These are phyloP conservation scores for Xenops minutus DNA, from an alignment of 2,797 vertebrate genomes.

Conservation along the genomic window DNA sequence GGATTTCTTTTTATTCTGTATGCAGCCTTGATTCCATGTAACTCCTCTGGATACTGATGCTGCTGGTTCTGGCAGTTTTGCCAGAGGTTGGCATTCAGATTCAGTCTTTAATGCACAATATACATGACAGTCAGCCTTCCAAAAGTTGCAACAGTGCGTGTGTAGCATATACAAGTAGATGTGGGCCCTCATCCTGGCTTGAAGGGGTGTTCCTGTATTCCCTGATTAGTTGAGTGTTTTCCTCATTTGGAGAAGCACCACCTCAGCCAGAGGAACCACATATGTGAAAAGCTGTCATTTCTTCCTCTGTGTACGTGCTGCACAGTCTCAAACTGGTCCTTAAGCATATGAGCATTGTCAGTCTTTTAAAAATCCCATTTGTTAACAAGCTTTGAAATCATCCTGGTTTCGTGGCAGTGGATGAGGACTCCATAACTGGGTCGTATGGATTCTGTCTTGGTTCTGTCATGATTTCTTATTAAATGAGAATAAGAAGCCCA, in stretches of 20 bases:
- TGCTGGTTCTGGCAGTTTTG: not conserved
- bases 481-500: not conserved
- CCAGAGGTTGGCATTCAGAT: not conserved
- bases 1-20: not conserved
- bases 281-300: not conserved
- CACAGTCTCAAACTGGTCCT: not conserved
- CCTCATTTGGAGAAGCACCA: not conserved
- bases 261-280: not conserved
- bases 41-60: not conserved
- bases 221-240: not conserved
- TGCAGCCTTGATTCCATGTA: not conserved
- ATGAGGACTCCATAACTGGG: not conserved
- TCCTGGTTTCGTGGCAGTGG: not conserved
- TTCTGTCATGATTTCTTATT: not conserved
- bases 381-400: not conserved
- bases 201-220: not conserved
- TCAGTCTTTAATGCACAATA: not conserved
- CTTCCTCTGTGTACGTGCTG: not conserved
- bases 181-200: not conserved
- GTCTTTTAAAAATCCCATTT: not conserved
- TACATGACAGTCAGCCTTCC: not conserved
- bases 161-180: not conserved
- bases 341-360: not conserved
- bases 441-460: not conserved
- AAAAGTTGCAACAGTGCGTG: not conserved